A percentile compares a stretch with the other conserved stretches of the same genome.
Conservation (phyloP, 2,888 invertebrate species). For the Drosophila anomalata region DNA sequence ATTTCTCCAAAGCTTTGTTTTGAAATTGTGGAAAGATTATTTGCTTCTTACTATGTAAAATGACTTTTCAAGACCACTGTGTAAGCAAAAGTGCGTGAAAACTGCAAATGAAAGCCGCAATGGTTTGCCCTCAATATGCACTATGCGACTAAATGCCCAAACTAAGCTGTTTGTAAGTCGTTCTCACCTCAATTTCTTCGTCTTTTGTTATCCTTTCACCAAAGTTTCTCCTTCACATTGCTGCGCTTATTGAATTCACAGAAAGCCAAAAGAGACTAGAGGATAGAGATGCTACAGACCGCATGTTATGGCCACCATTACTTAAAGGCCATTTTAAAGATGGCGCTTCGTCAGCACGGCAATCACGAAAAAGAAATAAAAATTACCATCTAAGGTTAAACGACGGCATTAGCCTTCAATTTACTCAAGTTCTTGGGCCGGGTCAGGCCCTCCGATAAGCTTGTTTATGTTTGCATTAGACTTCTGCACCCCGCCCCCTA, state of each 20-base stretch:
- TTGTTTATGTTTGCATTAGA: conserved; percentile 67
- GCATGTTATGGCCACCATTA: conserved; percentile 4
- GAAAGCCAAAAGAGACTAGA: conserved; percentile 26
- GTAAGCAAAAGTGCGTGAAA: conserved; percentile 15
- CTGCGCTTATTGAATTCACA: conserved; percentile 44
- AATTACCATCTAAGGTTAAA: conserved; percentile 57
- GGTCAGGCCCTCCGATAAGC: conserved; percentile 56
- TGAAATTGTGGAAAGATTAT: no score
- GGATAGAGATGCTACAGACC: background rate
- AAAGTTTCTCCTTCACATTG: background rate
- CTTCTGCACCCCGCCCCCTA: conserved; percentile 24
- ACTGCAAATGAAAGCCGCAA: conserved; percentile 24
- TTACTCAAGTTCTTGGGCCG: conserved; percentile 42
- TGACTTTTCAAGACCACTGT: conserved; percentile 5
- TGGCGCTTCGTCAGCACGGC: conserved; percentile 57
- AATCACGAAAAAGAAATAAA: conserved; percentile 45
- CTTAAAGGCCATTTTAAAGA: conserved; percentile 34
- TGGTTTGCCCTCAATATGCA: conserved; percentile 13
- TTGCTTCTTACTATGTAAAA: no score
- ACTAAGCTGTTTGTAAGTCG: conserved; percentile 19
- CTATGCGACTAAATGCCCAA: background rate
- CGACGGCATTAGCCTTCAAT: conserved; percentile 58
- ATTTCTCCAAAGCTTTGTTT: no score
- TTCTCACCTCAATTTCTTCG: conserved; percentile 9
- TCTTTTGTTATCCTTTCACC: conserved; percentile 16